phyloP scores from a whole-genome alignment of 2,888 invertebrate species.

The Cosmorhoe ocellata region DNA sequence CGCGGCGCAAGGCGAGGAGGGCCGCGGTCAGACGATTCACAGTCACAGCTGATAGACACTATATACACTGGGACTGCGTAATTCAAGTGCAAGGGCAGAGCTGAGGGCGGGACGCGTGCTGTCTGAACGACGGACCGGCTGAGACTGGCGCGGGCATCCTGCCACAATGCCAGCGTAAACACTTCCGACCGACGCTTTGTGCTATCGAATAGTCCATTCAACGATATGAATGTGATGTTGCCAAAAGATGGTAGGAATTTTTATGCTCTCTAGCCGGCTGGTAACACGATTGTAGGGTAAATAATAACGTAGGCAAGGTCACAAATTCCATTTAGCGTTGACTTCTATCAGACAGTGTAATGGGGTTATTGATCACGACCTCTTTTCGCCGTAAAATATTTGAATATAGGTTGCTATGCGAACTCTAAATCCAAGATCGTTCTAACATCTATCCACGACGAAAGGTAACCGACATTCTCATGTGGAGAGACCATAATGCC shows the following conservation, averaged over 20 bases:
- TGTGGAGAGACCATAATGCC: too few relatives aligned
- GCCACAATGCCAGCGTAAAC: constrained; percentile 45
- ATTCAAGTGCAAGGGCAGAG: constrained; percentile 53
- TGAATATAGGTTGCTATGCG: too few relatives aligned
- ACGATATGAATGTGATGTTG: constrained; percentile 10
- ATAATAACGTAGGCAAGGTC: constrained; percentile 2
- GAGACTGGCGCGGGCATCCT: constrained; percentile 38
- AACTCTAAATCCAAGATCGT: too few relatives aligned
- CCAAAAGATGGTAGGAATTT: constrained; percentile 22
- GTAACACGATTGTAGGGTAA: constrained; percentile 6
- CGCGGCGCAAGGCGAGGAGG: constrained; percentile 6
- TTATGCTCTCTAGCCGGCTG: constrained; percentile 5
- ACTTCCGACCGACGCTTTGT: constrained; percentile 38
- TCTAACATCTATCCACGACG: too few relatives aligned
- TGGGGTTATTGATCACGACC: too few relatives aligned
- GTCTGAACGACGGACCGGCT: constrained; percentile 22
- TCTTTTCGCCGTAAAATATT: too few relatives aligned
- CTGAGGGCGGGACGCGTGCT: constrained; percentile 13
- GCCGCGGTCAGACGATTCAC: constrained; percentile 34
- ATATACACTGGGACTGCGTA: constrained; percentile 33
- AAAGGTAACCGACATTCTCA: too few relatives aligned
- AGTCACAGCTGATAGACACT: constrained; percentile 37
- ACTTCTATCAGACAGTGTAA: too few relatives aligned
- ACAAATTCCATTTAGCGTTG: not conserved
- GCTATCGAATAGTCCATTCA: constrained; percentile 25